Base-by-base conservation (phyloP, 2,113 vertebrate species). In the Connochaetes taurinus region DNA sequence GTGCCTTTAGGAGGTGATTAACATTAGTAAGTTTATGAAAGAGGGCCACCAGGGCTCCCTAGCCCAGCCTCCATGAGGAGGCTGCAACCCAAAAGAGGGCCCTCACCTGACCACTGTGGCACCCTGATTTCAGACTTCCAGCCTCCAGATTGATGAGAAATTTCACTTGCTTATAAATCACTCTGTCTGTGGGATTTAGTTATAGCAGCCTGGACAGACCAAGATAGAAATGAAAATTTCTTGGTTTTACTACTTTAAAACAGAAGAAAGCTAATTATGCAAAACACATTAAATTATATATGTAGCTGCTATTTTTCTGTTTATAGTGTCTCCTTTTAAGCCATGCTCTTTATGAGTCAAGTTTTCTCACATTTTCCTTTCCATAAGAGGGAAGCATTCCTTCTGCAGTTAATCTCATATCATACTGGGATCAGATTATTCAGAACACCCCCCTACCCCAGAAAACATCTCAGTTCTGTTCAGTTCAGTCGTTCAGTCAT, bases 221-320 rank as follows among this genome's bases (percentile, higher is more conserved):
- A 43, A 31, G 84, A 94, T 6, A 71, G 52, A 27, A 80, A 80
- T 43, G 43, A 74, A 53, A 76, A 45, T 31, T 47, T 93, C 27
- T 40, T n/a, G 31, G 23, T 83, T 92, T 82, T 90, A 87, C 36
- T 91, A 27, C 83, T 97, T 92, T 87, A 85, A 90, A 94, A 55
- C 6, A 95, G 43, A 71, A 71, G 31, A 82, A 81, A 71, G 43
- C 2, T 60, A 94, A 50, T 80, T 74, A 83, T 86, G 19, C 36
- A 36, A 94, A 93, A 3, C 36, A 76, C 12, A 19, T 82, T 83
- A 76, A 82, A 50, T 78, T 76, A 17, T n/a, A 55, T 80, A 16
- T 78, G 16, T 43, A 85, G 43, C 14, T 67, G 1, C 60, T 55
- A 15, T 67, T 86, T 57, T 52, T 74, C n/a, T 76, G 16, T 87